These are phyloP conservation scores for Caenorhabditis doughertyi DNA, from an alignment of 2,888 invertebrate species.

Conservation along the genomic window DNA sequence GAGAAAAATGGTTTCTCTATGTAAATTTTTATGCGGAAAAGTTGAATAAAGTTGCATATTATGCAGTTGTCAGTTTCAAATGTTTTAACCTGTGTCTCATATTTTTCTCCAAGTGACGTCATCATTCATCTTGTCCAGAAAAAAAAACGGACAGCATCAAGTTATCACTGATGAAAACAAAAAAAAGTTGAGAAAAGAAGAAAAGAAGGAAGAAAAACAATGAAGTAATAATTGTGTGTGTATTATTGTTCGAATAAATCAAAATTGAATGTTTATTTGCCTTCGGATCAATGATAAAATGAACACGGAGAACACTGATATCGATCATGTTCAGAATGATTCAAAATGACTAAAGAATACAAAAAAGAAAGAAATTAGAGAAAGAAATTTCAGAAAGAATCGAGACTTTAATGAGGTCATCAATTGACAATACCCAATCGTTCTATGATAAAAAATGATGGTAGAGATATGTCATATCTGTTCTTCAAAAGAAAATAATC, in stretches of 20 bases:
- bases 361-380: background rate
- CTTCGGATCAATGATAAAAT: slow-evolving; percentile 26
- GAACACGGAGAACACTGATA: slow-evolving; percentile 29
- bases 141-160: slow-evolving; percentile 19
- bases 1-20: slow-evolving; percentile 20
- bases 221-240: too few species aligned
- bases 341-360: slow-evolving; percentile 11
- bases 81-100: slow-evolving; percentile 17
- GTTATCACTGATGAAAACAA: slow-evolving; percentile 38
- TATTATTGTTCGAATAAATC: slow-evolving; percentile 30
- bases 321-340: slow-evolving; percentile 20
- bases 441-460: slow-evolving; percentile 9
- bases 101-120: background rate
- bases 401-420: slow-evolving; percentile 9
- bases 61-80: slow-evolving; percentile 1
- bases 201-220: background rate
- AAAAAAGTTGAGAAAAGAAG: slow-evolving; percentile 10
- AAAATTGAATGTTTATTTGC: slow-evolving; percentile 31
- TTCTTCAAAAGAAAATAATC: background rate
- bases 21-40: slow-evolving; percentile 12
- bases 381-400: slow-evolving; percentile 6
- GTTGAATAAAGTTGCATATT: slow-evolving; percentile 1
- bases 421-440: background rate
- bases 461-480: slow-evolving; percentile 7
- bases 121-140: background rate